Percentiles rank a stretch among this genome's conserved stretches.
These are phyloP conservation scores for Catocala sponsa DNA, from an alignment of 2,888 invertebrate genomes.

Conservation along the genomic window DNA sequence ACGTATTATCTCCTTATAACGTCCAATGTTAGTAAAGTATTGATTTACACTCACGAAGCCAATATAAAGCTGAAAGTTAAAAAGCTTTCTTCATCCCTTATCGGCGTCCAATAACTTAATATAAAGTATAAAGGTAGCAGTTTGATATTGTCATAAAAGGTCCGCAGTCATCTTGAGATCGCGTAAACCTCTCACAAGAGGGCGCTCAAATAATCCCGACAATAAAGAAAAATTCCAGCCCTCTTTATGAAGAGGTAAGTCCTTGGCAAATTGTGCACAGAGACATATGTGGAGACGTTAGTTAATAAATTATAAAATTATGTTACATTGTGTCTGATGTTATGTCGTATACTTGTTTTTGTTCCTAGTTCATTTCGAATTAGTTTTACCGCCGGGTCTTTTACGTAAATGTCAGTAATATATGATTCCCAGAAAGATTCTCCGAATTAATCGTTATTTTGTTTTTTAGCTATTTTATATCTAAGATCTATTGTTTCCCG, in stretches of 20 bases:
- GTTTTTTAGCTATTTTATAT: too few relatives aligned
- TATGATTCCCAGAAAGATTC: too few relatives aligned
- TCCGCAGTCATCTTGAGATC: conserved; percentile 83
- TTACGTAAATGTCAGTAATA: too few relatives aligned
- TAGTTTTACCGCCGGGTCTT: too few relatives aligned
- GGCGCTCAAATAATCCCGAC: conserved; percentile 85
- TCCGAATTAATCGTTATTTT: too few relatives aligned
- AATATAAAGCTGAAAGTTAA: conserved; percentile 36
- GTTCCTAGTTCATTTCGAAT: too few relatives aligned
- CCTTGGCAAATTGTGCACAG: conserved; percentile 82
- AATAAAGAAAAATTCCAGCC: conserved; percentile 88
- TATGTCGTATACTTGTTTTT: too few relatives aligned
- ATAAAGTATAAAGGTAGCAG: conserved; percentile 78
- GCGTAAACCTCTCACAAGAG: conserved; percentile 83
- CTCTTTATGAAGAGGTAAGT: conserved; percentile 88
- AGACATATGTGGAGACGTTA: conserved; percentile 59
- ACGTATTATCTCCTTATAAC: too few relatives aligned
- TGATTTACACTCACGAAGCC: conserved; percentile 2
- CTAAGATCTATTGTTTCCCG: too few relatives aligned
- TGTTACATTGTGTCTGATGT: too few relatives aligned
- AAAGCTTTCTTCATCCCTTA: conserved; percentile 38
- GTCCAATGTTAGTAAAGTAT: neutral
- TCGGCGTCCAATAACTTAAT: conserved; percentile 80
- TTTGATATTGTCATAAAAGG: conserved; percentile 84
- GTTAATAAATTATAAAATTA: neutral